These are phyloP conservation scores for Mustelus asterias DNA, from an alignment of 2,113 vertebrate genomes.

Conservation along the genomic window DNA sequence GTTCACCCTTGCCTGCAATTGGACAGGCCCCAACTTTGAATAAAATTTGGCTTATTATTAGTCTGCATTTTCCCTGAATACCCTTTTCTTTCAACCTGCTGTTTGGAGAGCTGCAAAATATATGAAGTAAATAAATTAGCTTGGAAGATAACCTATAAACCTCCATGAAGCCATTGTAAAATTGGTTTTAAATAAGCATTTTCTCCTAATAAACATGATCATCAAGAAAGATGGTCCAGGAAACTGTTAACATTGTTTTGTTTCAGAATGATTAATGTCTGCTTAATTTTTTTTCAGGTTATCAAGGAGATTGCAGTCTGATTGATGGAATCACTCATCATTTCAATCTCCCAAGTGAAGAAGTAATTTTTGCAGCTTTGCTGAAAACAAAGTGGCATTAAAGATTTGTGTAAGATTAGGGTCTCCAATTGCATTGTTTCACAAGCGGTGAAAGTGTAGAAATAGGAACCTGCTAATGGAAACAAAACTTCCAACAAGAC, in stretches of 20 bases:
- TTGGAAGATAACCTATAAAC: neutral
- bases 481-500: neutral
- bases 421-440: neutral
- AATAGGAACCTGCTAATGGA: conserved; percentile 13
- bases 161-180: neutral
- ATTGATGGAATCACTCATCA: neutral
- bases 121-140: neutral
- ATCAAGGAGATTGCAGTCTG: neutral
- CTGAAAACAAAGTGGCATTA: neutral
- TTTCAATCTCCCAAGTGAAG: neutral
- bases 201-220: neutral
- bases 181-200: neutral
- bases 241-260: neutral
- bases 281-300: conserved; percentile 27
- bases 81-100: neutral
- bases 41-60: neutral
- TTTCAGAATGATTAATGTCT: conserved; percentile 21
- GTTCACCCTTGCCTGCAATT: no score
- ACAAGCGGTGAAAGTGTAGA: neutral
- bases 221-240: neutral
- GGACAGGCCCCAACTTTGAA: neutral
- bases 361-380: neutral
- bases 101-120: neutral
- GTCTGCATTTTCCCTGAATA: neutral
- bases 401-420: neutral